Percentiles rank a stretch among this genome's conserved stretches.
These are phyloP conservation scores for Aromia moschata DNA, from an alignment of 2,888 invertebrate species.

Conservation along the genomic window DNA sequence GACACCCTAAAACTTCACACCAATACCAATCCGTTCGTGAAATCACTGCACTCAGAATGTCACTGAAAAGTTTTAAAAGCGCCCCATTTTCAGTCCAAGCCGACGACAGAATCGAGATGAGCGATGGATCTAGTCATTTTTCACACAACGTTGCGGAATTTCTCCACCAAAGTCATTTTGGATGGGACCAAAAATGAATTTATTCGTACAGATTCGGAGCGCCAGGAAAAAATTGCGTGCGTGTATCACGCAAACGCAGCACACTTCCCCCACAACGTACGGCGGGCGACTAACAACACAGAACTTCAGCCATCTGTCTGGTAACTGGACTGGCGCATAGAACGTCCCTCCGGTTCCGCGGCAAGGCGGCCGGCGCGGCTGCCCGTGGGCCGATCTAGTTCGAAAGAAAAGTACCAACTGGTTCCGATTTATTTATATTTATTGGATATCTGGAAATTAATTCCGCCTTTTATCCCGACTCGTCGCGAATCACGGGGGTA, in stretches of 20 bases:
- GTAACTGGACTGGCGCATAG: slow-evolving; percentile 34
- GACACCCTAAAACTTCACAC: slow-evolving; percentile 11
- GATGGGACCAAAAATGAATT: too few species aligned
- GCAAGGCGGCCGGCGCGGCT: too few species aligned
- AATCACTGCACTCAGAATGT: slow-evolving; percentile 19
- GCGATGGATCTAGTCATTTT: too few species aligned
- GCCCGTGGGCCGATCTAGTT: slow-evolving; percentile 50
- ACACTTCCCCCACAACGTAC: slow-evolving; percentile 24
- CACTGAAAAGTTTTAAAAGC: slow-evolving; percentile 15
- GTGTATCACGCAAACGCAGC: slow-evolving; percentile 32
- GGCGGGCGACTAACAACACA: slow-evolving; percentile 37
- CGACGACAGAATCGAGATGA: not conserved
- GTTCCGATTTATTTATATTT: slow-evolving; percentile 56
- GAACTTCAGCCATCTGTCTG: slow-evolving; percentile 39
- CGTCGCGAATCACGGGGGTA: slow-evolving; percentile 8
- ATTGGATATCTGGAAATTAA: slow-evolving; percentile 43
- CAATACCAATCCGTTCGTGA: slow-evolving; percentile 4
- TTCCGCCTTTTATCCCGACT: slow-evolving; percentile 25
- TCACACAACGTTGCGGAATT: too few species aligned
- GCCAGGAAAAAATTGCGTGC: slow-evolving; percentile 19
- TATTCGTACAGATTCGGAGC: too few species aligned
- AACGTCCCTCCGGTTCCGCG: slow-evolving; percentile 28
- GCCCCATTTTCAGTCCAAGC: not conserved
- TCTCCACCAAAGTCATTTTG: too few species aligned
- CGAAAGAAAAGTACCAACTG: slow-evolving; percentile 54